Conservation (phyloP, 2,888 invertebrate species). For the Drosophila villosipedis region DNA sequence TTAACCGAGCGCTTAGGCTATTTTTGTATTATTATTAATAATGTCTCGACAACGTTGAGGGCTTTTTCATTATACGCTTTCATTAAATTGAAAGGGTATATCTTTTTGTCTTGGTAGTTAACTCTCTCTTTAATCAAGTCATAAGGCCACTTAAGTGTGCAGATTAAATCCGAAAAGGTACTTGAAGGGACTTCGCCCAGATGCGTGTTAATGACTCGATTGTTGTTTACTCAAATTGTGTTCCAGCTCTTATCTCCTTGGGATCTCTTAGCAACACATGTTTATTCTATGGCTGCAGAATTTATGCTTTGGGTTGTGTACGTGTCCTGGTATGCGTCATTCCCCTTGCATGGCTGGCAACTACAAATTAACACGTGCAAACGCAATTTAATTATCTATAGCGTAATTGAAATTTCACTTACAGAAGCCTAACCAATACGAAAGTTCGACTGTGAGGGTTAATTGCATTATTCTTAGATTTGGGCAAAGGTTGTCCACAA, state of each 20-base stretch:
- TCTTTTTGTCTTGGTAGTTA: neutral
- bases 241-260: neutral
- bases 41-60: neutral
- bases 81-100: neutral
- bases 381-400: constrained; percentile 66
- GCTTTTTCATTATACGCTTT: neutral
- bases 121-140: neutral
- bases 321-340: constrained; percentile 11
- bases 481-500: neutral
- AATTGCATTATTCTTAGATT: neutral
- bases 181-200: neutral
- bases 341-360: constrained; percentile 18
- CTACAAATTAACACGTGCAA: constrained; percentile 61
- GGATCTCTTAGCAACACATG: neutral
- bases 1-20: neutral
- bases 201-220: constrained; percentile 15
- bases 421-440: neutral
- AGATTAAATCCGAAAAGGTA: constrained; percentile 13
- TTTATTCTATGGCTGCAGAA: neutral
- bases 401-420: constrained; percentile 34
- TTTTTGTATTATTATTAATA: neutral
- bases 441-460: neutral
- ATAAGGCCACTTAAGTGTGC: constrained; percentile 1
- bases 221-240: neutral
- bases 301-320: constrained; percentile 4